Conservation (phyloP, 2,888 invertebrate genomes). For the Teleiodes luculella region DNA sequence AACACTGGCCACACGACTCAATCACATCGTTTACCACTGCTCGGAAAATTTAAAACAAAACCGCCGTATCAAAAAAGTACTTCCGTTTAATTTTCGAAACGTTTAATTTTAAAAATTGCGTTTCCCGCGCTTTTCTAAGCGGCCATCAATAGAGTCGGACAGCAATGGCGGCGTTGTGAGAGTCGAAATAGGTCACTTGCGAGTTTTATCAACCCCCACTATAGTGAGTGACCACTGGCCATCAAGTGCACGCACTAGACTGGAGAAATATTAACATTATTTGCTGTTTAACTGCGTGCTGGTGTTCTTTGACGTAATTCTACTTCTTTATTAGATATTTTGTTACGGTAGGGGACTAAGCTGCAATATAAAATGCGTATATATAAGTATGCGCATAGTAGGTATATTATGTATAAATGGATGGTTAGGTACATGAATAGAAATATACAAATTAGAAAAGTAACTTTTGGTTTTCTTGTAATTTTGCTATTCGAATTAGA, state of each 20-base stretch:
- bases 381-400: too few relatives aligned
- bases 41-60: constrained; percentile 10
- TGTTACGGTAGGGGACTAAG: not conserved
- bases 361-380: too few relatives aligned
- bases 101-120: not conserved
- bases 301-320: not conserved
- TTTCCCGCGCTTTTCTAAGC: constrained; percentile 16
- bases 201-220: constrained; percentile 60
- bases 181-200: constrained; percentile 64
- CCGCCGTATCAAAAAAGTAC: not conserved
- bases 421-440: too few relatives aligned
- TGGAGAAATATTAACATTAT: constrained; percentile 4
- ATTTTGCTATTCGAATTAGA: too few relatives aligned
- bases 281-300: not conserved
- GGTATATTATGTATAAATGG: too few relatives aligned
- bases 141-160: constrained; percentile 28
- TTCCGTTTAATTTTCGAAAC: not conserved
- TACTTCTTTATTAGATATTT: not conserved
- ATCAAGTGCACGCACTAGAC: constrained; percentile 10
- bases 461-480: too few relatives aligned
- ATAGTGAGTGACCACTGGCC: constrained; percentile 7
- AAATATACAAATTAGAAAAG: too few relatives aligned
- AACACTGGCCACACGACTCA: constrained; percentile 21
- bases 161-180: constrained; percentile 45
- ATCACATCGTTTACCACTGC: constrained; percentile 20